Evolutionary conservation across 2,888 invertebrate species (phyloP).

Genomic region (Atethmia centrago): DNA sequence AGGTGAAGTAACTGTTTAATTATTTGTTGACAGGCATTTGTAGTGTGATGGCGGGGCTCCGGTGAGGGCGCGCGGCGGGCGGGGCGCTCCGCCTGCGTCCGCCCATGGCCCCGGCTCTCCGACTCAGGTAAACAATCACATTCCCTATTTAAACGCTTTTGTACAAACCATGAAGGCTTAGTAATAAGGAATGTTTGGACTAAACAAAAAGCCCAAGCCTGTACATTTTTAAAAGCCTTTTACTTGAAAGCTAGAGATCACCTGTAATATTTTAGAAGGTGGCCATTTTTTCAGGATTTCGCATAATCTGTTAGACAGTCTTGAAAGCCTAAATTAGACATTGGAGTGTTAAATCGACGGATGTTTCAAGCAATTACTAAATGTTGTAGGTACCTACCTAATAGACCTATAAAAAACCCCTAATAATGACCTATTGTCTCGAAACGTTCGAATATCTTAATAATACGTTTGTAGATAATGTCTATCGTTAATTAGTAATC

Average conservation of each 20-base stretch:
- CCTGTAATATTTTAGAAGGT: background rate
- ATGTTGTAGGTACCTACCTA: background rate
- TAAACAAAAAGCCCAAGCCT: background rate
- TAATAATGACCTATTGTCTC: background rate
- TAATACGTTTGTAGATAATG: conserved; percentile 4
- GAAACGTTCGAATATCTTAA: background rate
- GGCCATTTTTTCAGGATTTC: background rate
- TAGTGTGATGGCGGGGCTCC: conserved; percentile 81
- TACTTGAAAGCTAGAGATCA: conserved; percentile 15
- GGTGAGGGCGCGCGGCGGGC: conserved; percentile 89
- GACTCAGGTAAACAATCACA: conserved; percentile 77
- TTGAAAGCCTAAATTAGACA: background rate
- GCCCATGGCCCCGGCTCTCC: conserved; percentile 86
- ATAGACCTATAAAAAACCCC: too few relatives aligned
- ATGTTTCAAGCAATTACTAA: background rate
- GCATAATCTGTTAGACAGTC: background rate
- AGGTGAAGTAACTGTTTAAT: conserved; percentile 65
- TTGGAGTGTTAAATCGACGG: background rate
- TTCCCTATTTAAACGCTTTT: conserved; percentile 32
- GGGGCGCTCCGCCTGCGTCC: conserved; percentile 86
- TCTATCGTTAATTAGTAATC: conserved; percentile 33
- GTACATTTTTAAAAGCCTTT: conserved; percentile 21
- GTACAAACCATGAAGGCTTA: conserved; percentile 15
- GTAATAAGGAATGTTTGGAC: conserved; percentile 20
- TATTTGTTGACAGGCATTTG: conserved; percentile 78